Base-by-base conservation (phyloP, 92 coral and sea anemone species). In the Actinernus sp. region DNA sequence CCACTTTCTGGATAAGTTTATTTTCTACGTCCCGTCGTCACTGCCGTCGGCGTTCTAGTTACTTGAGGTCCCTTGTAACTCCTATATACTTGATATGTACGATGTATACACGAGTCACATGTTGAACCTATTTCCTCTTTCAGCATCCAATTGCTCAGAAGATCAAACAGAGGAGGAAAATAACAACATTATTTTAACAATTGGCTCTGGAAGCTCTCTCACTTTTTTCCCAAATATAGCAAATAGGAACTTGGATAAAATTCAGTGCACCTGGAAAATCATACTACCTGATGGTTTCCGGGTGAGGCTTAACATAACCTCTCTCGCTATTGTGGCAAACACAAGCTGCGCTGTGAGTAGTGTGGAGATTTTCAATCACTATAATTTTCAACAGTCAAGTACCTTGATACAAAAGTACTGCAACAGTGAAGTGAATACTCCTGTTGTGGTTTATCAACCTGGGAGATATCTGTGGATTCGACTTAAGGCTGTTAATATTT, bases 121-220 rank as follows among this genome's bases (percentile, higher is more conserved):
- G n/a, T n/a, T n/a, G n/a, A n/a, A n/a, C n/a, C n/a, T n/a, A n/a
- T n/a, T n/a, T n/a, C n/a, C 23, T 25, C 1, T 70, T 55, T 30
- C 67, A 70, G 78, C 51, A 14, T 9, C 53, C 17, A 70, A n/a
- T 14, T 70, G 78, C 66, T 70, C 78, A 31, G 41, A 17, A 4
- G 5, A 37, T 0, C 55, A 70, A 16, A 32, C 78, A 34, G 23
- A 38, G 0, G 53, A 26, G 12, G 78, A 70, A 70, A 70, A 70
- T 31, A 10, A 12, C 8, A 70, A 70, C 12, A 44, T 70, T 27
- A 43, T 70, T 9, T 47, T 56, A 11, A 70, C 21, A 16, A 32
- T 44, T 2, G 6, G 38, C 26, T 23, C 66, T 41, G 66, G 78
- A 25, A 57, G n/a, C 45, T 11, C 57, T 24, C 29, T 55, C 10